Base-by-base conservation (phyloP, 2,888 invertebrate genomes). In the Cetonia aurata region DNA sequence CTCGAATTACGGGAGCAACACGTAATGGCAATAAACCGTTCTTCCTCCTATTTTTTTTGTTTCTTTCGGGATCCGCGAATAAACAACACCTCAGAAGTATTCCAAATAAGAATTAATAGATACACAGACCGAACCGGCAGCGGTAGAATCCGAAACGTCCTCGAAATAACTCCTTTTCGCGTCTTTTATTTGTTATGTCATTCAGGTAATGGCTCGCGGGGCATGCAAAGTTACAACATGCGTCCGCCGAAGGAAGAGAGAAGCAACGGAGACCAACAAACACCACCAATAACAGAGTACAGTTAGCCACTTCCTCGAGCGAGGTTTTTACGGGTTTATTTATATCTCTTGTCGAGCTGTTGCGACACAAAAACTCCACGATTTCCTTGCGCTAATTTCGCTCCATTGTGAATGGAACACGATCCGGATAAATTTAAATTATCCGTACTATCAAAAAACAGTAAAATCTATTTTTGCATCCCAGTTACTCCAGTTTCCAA, bases 301-400 rank as follows among this genome's bases (percentile, higher is more conserved):
- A 69, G 69, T 69, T 69, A 69, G 60, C 69, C 69, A 69, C 69
- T 69, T 69, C 69, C 69, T 69, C 62, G 52, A 69, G 69, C 59
- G 69, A 52, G 69, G 69, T 69, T 69, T 69, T 69, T 69, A 62
- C 52, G 37, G 42, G 59, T 62, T 60, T 62, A 62, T 69, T 69
- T 69, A 69, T 69, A 69, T 59, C 69, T 69, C 69, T 52, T 65
- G 69, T 52, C 59, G 69, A 57, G 59, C 60, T 69, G 53, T 69
- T 52, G 42, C 69, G 62, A 53, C 52, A 60, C 60, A 69, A 69
- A 69, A 69, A 69, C 60, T 44, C 42, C 67, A 55, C 55, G 50
- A 67, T 67, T 67, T 55, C 67, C 66, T 66, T 37, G 37, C 17
- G 66, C 66, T 66, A 66, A 66, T 66, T 66, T 66, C 17, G 17